These are phyloP conservation scores for Drosophila cracens DNA, from an alignment of 2,888 invertebrate genomes.

Conservation along the genomic window DNA sequence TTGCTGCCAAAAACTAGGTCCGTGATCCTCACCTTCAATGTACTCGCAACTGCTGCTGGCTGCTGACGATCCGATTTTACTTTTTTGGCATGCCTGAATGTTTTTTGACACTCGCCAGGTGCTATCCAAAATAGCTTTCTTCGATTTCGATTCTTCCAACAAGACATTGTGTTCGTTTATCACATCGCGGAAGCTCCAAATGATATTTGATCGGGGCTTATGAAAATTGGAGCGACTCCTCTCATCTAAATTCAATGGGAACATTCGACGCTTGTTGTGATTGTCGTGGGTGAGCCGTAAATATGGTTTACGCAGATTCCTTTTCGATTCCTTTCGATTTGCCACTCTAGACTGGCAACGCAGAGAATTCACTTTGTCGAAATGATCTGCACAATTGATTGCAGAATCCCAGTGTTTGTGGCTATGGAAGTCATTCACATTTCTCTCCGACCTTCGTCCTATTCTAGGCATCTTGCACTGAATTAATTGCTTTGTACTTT, in stretches of 20 bases:
- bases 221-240: slow-evolving; percentile 26
- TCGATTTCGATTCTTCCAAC: slow-evolving; percentile 67
- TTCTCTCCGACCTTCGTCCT: slow-evolving; percentile 77
- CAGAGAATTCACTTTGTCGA: slow-evolving; percentile 37
- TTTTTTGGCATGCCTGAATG: slow-evolving; percentile 39
- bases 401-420: slow-evolving; percentile 49
- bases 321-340: slow-evolving; percentile 23
- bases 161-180: slow-evolving; percentile 78
- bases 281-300: slow-evolving; percentile 61
- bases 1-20: slow-evolving; percentile 2
- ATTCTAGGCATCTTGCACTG: slow-evolving; percentile 65
- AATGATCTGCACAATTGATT: slow-evolving; percentile 21
- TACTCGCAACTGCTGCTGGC: background rate
- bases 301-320: slow-evolving; percentile 69
- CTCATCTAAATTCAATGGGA: slow-evolving; percentile 37
- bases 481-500: slow-evolving; percentile 33
- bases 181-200: slow-evolving; percentile 77
- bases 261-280: slow-evolving; percentile 31
- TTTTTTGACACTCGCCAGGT: slow-evolving; percentile 37
- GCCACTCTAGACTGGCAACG: slow-evolving; percentile 26
- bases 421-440: slow-evolving; percentile 66
- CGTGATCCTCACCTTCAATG: slow-evolving; percentile 2
- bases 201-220: slow-evolving; percentile 31
- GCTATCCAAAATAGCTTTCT: slow-evolving; percentile 52
- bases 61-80: slow-evolving; percentile 8